These are phyloP conservation scores for Gulo gulo DNA, from an alignment of 2,113 vertebrate species.

Conservation along the genomic window DNA sequence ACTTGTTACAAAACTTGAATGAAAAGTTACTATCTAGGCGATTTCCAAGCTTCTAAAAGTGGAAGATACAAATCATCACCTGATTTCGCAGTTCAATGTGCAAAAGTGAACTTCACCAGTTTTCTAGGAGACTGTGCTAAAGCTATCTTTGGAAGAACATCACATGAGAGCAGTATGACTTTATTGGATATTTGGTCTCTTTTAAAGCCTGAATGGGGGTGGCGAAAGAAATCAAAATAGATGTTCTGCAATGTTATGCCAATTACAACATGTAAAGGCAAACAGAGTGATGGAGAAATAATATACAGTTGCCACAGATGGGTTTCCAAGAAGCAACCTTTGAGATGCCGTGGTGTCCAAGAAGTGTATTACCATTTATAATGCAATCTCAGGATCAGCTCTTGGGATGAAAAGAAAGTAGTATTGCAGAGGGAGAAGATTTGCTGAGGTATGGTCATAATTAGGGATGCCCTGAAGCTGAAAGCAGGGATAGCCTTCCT, in stretches of 20 bases:
- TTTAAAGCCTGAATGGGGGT: background rate
- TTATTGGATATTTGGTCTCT: background rate
- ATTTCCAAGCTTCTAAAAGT: slow-evolving; percentile 35
- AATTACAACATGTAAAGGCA: background rate
- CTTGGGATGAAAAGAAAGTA: no score
- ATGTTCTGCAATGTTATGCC: background rate
- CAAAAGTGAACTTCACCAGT: background rate
- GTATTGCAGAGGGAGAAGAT: background rate
- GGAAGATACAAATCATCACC: background rate
- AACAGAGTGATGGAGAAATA: background rate
- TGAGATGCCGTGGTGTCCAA: background rate
- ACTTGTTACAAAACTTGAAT: background rate
- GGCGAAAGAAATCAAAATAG: background rate
- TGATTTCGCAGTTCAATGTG: slow-evolving; percentile 36
- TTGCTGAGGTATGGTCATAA: background rate
- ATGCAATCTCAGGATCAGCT: background rate
- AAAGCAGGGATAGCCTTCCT: background rate
- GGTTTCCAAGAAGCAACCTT: background rate
- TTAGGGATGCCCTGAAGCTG: background rate
- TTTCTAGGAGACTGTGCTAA: background rate
- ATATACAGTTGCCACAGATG: background rate
- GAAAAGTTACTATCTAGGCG: background rate
- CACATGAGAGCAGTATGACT: background rate
- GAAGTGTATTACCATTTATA: background rate
- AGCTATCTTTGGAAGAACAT: background rate